Percentiles rank a stretch among this genome's conserved stretches.
Evolutionary conservation across 1,140 invertebrate genomes (phyloP).

Genomic region (Littorina saxatilis): DNA sequence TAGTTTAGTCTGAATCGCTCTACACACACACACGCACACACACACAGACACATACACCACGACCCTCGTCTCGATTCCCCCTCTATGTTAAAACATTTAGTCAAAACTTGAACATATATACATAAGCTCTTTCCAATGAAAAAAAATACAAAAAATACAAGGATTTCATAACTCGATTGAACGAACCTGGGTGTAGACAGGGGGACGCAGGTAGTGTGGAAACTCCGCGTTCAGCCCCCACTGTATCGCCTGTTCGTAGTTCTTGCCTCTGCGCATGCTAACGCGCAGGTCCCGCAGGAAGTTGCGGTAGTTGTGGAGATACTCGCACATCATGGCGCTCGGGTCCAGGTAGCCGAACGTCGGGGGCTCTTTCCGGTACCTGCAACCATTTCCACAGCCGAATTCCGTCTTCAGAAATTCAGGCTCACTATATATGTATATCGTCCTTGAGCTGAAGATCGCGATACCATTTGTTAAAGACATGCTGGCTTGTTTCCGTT

Average conservation of each 20-base stretch:
- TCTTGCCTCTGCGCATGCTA: constrained; percentile 35
- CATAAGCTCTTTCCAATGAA: background rate
- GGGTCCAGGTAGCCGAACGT: constrained; percentile 36
- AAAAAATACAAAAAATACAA: background rate
- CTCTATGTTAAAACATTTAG: too few relatives aligned
- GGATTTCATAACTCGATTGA: too few relatives aligned
- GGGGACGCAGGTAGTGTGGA: background rate
- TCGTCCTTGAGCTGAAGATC: too few relatives aligned
- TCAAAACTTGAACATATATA: too few relatives aligned
- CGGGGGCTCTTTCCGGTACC: constrained; percentile 18
- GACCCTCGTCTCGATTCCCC: too few relatives aligned
- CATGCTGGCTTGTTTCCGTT: constrained; percentile 61
- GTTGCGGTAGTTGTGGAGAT: constrained; percentile 37
- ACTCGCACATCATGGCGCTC: constrained; percentile 29
- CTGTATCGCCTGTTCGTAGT: constrained; percentile 27
- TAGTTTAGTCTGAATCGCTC: too few relatives aligned
- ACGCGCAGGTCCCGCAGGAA: constrained; percentile 32
- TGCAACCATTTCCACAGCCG: background rate
- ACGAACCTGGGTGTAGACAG: constrained; percentile 1
- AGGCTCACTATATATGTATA: constrained; percentile 1
- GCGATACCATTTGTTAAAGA: background rate
- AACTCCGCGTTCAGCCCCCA: background rate
- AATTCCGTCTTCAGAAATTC: background rate
- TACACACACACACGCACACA: too few relatives aligned
- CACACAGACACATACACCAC: too few relatives aligned